Percentiles rank a stretch among this genome's conserved stretches.
Conservation (phyloP, 2,888 invertebrate species). For the Antitype chi region DNA sequence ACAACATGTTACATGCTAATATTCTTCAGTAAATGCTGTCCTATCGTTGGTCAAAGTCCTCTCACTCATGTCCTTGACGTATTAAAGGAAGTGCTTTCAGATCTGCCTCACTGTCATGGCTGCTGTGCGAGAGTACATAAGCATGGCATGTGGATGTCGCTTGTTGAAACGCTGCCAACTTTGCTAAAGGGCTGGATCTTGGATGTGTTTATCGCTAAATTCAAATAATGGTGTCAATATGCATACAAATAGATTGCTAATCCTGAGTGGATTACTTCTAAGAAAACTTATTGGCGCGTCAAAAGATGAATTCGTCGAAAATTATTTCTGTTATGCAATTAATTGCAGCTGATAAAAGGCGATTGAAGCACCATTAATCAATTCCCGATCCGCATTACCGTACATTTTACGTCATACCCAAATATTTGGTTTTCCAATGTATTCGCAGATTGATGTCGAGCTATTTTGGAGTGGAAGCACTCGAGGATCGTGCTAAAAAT, state of each 20-base stretch:
- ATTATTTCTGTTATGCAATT: slow-evolving; percentile 11
- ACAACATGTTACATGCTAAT: slow-evolving; percentile 70
- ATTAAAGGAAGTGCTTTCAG: slow-evolving; percentile 59
- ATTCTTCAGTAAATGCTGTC: slow-evolving; percentile 63
- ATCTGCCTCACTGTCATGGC: slow-evolving; percentile 63
- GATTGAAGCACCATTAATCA: slow-evolving; percentile 16
- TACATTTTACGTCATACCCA: slow-evolving; percentile 55
- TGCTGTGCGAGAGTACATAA: slow-evolving; percentile 52
- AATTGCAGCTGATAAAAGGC: slow-evolving; percentile 24
- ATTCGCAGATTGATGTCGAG: slow-evolving; percentile 67
- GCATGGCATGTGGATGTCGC: slow-evolving; percentile 57
- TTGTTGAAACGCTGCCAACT: slow-evolving; percentile 65
- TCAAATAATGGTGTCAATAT: slow-evolving; percentile 51
- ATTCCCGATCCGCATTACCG: slow-evolving; percentile 30
- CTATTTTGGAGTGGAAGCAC: slow-evolving; percentile 72
- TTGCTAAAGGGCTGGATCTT: slow-evolving; percentile 57
- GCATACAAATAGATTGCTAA: slow-evolving; percentile 43
- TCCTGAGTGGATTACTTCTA: slow-evolving; percentile 19
- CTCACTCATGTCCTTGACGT: slow-evolving; percentile 60
- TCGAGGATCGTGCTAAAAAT: slow-evolving; percentile 76
- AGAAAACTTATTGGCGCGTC: slow-evolving; percentile 22
- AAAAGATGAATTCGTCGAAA: slow-evolving; percentile 22
- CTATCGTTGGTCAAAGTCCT: slow-evolving; percentile 65
- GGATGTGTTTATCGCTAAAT: slow-evolving; percentile 51
- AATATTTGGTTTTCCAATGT: slow-evolving; percentile 65